Conservation (phyloP, 2,797 vertebrate species). For the Schizothorax lantsangensis region DNA sequence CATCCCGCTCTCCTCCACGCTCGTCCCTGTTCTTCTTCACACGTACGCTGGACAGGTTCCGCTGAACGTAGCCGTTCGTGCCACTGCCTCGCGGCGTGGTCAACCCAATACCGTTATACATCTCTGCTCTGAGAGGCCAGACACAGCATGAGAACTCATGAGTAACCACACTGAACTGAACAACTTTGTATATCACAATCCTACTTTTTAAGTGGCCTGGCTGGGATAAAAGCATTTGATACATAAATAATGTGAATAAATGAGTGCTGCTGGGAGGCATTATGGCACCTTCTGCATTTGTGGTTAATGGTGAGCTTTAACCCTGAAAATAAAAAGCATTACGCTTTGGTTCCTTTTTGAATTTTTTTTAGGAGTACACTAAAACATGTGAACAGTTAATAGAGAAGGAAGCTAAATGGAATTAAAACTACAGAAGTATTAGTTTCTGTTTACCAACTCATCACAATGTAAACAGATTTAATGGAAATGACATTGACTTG, state of each 20-base stretch:
- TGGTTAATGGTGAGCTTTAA: neutral
- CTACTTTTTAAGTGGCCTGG: neutral
- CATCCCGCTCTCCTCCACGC: conserved; percentile 79
- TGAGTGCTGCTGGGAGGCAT: too few relatives aligned
- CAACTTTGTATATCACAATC: neutral
- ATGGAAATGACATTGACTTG: neutral
- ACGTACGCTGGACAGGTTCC: conserved; percentile 90
- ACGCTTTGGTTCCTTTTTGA: neutral
- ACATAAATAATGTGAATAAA: neutral
- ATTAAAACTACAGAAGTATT: neutral
- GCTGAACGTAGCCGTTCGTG: conserved; percentile 94
- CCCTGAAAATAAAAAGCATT: neutral
- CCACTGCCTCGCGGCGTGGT: conserved; percentile 93
- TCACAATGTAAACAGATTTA: neutral
- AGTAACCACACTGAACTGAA: neutral
- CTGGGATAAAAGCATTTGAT: neutral
- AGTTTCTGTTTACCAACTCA: neutral
- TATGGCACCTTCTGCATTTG: neutral
- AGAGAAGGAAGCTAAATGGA: neutral
- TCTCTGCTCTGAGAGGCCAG: conserved; percentile 67
- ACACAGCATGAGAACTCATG: neutral
- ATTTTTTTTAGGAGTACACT: neutral
- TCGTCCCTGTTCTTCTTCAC: conserved; percentile 87
- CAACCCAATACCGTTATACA: conserved; percentile 96
- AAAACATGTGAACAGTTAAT: neutral